These are phyloP conservation scores for Bubo scandiacus DNA, from an alignment of 2,113 vertebrate genomes.

Conservation along the genomic window DNA sequence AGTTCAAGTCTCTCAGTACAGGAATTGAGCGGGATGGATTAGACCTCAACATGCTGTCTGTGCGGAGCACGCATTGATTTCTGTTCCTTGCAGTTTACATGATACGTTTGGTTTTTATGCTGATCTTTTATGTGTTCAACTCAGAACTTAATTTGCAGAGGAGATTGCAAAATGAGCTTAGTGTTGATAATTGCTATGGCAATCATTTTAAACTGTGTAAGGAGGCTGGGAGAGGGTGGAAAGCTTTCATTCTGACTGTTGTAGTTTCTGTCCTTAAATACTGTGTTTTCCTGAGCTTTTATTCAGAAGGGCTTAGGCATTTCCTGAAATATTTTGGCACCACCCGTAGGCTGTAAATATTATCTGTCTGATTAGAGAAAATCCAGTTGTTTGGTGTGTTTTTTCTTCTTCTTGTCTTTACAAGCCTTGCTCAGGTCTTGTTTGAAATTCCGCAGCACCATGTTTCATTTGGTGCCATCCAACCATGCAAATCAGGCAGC, in stretches of 20 bases:
- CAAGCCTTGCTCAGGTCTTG: neutral
- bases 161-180: constrained; percentile 19
- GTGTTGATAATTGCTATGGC: constrained; percentile 18
- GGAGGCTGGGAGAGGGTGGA: constrained; percentile 5
- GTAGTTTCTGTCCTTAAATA: constrained; percentile 26
- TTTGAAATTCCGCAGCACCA: neutral
- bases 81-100: neutral
- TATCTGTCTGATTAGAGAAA: constrained; percentile 59
- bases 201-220: constrained; percentile 34
- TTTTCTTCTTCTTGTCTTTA: neutral
- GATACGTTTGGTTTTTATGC: neutral
- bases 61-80: neutral
- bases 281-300: constrained; percentile 41
- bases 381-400: neutral
- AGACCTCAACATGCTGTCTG: neutral
- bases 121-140: neutral
- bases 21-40: neutral
- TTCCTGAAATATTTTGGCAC: constrained; percentile 67
- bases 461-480: constrained; percentile 10
- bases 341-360: constrained; percentile 43
- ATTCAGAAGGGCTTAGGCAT: constrained; percentile 42
- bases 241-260: constrained; percentile 32
- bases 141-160: constrained; percentile 17
- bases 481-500: neutral
- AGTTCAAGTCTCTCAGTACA: neutral